Conservation (phyloP, 23 tunicate species). For the Halocynthia aurantium region DNA sequence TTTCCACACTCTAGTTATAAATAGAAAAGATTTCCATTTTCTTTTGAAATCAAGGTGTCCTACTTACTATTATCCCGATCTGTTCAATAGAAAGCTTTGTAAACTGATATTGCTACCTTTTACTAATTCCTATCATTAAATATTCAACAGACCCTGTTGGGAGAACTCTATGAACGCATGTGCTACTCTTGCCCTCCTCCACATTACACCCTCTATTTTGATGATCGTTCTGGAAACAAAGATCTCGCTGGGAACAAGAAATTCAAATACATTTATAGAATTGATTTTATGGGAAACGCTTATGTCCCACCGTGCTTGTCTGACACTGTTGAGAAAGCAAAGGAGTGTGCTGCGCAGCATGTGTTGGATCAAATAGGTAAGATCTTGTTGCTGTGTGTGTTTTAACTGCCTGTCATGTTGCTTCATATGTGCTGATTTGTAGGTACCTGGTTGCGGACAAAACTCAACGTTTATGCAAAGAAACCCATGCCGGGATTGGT, state of each 20-base stretch:
- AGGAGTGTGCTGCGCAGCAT: conserved; percentile 52
- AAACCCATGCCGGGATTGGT: background rate
- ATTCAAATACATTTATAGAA: conserved; percentile 53
- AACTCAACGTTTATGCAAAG: no score
- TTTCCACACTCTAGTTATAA: background rate
- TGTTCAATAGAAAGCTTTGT: background rate
- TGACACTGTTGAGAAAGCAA: conserved; percentile 56
- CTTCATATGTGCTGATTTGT: background rate
- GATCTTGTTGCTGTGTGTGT: background rate
- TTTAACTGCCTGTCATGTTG: background rate
- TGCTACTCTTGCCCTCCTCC: conserved; percentile 48
- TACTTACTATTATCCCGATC: background rate
- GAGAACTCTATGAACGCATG: conserved; percentile 13
- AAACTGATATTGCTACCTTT: background rate
- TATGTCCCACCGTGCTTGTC: conserved; percentile 62
- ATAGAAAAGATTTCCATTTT: background rate
- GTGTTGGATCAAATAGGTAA: conserved; percentile 65
- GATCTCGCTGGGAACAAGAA: background rate
- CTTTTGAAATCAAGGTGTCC: background rate
- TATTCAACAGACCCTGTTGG: conserved; percentile 6
- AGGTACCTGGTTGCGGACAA: no score
- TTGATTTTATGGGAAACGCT: conserved; percentile 45
- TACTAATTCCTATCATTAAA: background rate
- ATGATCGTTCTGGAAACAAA: conserved; percentile 22
- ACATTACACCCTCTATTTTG: conserved; percentile 36